Evolutionary conservation across 2,888 invertebrate species (phyloP), one percentile per base, ranked within the genome.

Genomic region (Scotopteryx bipunctaria): DNA sequence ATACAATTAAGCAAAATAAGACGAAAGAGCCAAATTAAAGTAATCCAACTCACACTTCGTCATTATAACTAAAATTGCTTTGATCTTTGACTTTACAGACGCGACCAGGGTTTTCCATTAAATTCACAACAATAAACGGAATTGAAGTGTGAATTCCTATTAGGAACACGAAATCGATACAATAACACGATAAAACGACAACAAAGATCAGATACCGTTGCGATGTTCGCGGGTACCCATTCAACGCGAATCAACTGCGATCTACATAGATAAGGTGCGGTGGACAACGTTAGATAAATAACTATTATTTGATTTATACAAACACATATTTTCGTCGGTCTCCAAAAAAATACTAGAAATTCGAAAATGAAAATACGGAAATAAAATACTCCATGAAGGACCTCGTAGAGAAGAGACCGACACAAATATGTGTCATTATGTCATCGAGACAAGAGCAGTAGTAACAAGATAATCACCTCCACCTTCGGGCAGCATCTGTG

Each of bases 401-500:
- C 19, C 1, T 32, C 2, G 21, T 25, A 27, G 2, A 29, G 6
- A 13, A 6, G 5, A 29, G 16, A 49, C 36, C 29, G 6, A 16
- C 25, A 14, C 15, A 27, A 40, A 11, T 19, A 35, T 35, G 33
- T 19, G 44, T 15, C 19, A 51, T 51, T 36, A 42, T 42, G 41
- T 46, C 31, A 46, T 45, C 41, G 23, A 6, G 23, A 11, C n/a
- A n/a, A n/a, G n/a, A 42, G 19, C 46, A 46, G 40, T 40, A 44
- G 17, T 2, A 29, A 46, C 25, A 48, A 49, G 61, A 76, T 80
- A 80, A 67, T 85, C 80, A 90, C 89, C 88, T 86, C 79, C 85
- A 67, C 81, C 83, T 68, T 89, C 89, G 55, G 89, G 89, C 66
- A 89, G 78, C 89, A 89, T 89, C 68, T 75, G 85, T 78, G 87